Base-by-base conservation (phyloP, 2,888 invertebrate species). In the Brachyopa scutellaris region DNA sequence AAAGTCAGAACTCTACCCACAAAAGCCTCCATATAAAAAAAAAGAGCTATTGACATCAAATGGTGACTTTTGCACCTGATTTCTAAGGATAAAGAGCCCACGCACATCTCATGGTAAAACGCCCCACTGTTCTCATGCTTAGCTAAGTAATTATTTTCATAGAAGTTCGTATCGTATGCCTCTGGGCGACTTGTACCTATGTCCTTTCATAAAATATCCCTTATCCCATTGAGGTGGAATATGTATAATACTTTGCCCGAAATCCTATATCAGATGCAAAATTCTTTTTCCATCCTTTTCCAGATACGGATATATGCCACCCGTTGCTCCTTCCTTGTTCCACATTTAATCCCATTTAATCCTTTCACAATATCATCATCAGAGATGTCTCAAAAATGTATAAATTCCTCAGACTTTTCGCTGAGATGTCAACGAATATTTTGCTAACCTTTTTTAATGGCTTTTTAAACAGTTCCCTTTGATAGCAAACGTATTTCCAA, bases 391-490 rank as follows among this genome's bases (percentile, higher is more conserved):
- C 55, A 49, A 57, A 70, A 59, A 26, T 59, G 9, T n/a, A 40
- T 11, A 9, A 38, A 45, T 62, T 19, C 19, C 61, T 21, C 36
- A 15, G 47, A 47, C 36, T 15, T 57, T 55, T 47, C 17, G 29
- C 23, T 40, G 9, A 42, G 59, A 66, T 61, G 49, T 51, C 49
- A 67, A 67, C 67, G 67, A 51, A 76, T 26, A 53, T 36, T 33
- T 51, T 26, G 26, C 26, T 6, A 74, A 64, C 74, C 66, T 40
- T 66, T 72, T 61, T 69, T 69, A 77, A 77, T 55, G 55, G 17
- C 49, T 55, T 77, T 62, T 69, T 49, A 55, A 69, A 64, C 47
- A 77, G 55, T 62, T 69, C 13, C 23, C 55, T 77, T 69, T 77
- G 40, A 69, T 62, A 19, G 2, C 45, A 21, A 45, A 29, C 21